Evolutionary conservation across 2,888 invertebrate species (phyloP), one percentile per base, ranked within the genome.

Genomic region (Cabera pusaria): DNA sequence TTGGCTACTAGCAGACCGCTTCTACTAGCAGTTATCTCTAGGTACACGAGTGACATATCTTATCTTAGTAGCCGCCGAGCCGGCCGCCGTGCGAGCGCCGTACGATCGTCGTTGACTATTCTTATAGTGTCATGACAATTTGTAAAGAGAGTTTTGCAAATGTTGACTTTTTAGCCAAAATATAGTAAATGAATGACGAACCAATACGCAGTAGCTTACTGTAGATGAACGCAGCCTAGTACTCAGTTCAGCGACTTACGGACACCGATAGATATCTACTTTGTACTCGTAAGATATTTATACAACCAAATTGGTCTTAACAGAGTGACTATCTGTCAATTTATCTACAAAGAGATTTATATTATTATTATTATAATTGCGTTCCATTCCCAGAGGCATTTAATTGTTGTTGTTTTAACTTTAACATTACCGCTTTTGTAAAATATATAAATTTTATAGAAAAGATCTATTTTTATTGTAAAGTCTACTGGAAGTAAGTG

Each of bases 381-480:
- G 80, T 85, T 84, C 72, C 68, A 81, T 76, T 75, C 82, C 81
- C 78, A 78, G 69, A 82, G 71, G 85, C 83, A 86, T 86, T 87
- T 87, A 50, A 82, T 81, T 80, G 75, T 72, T 72, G 74, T 86
- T 86, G 65, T 76, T 84, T 87, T 83, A 74, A 56, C 70, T 72
- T 70, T 59, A 73, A 76, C 73, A 80, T 75, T 78, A 75, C 77
- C 65, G 85, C 86, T 86, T 86, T 86, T 86, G 74, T 81, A 88
- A 85, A 85, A 76, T 82, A 83, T 82, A 85, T 86, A 86, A 82
- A 85, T 88, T 88, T 87, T 87, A 87, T 87, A 88, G 87, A 76
- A 88, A 85, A 88, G 85, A 86, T 87, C 84, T 88, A 88, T 88
- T 88, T 88, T 87, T 87, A 87, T 85, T 86, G 86, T 83, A 77